Evolutionary conservation across 2,888 invertebrate genomes (phyloP).

Genomic region (Koerneria pararmatus): DNA sequence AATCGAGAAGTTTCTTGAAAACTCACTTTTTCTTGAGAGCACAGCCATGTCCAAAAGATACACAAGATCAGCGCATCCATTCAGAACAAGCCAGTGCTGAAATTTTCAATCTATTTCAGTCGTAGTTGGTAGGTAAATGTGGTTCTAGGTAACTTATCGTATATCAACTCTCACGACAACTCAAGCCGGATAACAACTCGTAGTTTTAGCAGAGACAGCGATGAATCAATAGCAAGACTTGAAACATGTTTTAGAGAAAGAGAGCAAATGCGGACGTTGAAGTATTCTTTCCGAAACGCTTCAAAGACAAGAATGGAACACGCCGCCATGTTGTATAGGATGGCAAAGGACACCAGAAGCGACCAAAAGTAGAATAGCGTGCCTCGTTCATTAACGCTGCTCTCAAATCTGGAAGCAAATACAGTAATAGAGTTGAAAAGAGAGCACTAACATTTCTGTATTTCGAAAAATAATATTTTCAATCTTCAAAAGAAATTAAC

Average conservation of each 20-base stretch:
- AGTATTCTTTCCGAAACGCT: slow-evolving; percentile 5
- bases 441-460: no score
- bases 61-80: slow-evolving; percentile 5
- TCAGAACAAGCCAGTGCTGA: slow-evolving; percentile 13
- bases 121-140: background rate
- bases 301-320: slow-evolving; percentile 18
- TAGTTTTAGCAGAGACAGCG: no score
- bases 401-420: slow-evolving; percentile 12
- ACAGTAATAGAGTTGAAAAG: no score
- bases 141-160: no score
- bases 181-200: no score
- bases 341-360: slow-evolving; percentile 11
- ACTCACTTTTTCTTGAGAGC: slow-evolving; percentile 14
- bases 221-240: no score
- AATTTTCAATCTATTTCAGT: background rate
- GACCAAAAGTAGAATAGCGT: slow-evolving; percentile 16
- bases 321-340: slow-evolving; percentile 12
- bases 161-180: no score
- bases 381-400: slow-evolving; percentile 12
- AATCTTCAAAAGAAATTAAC: no score
- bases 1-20: no score
- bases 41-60: slow-evolving; percentile 16
- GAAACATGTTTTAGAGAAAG: background rate
- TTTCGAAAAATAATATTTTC: no score
- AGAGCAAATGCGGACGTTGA: background rate